Percentiles rank a stretch among this genome's conserved stretches.
phyloP scores from a whole-genome alignment of 2,113 vertebrate genomes.

The Lynx canadensis region DNA sequence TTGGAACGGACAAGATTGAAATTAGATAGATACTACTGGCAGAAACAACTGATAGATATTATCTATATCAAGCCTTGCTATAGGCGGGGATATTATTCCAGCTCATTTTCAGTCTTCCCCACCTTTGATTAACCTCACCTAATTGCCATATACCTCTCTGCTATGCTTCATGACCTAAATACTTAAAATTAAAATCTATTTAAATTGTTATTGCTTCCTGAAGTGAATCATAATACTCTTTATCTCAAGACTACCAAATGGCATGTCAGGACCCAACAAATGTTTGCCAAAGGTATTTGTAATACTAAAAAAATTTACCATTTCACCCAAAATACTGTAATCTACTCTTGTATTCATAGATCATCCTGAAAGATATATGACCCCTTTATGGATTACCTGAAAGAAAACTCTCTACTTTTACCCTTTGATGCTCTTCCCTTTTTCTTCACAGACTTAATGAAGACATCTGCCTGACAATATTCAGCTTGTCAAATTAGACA shows the following conservation, averaged over 20 bases:
- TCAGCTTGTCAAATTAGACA: constrained; percentile 55
- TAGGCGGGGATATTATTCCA: background rate
- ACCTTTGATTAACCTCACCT: background rate
- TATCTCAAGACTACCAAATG: background rate
- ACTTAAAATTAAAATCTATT: background rate
- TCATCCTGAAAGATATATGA: background rate
- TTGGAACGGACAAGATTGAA: background rate
- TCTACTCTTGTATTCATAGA: background rate
- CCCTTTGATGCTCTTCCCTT: background rate
- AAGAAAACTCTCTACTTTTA: background rate
- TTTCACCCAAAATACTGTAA: background rate
- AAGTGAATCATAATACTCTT: background rate
- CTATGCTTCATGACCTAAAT: background rate
- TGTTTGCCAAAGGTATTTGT: background rate
- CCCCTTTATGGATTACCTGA: background rate
- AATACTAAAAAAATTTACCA: background rate
- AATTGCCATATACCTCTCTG: background rate
- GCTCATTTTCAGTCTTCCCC: background rate
- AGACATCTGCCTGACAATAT: constrained; percentile 62
- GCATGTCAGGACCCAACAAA: background rate
- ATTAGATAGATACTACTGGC: background rate
- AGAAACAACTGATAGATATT: background rate
- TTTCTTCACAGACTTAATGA: constrained; percentile 59
- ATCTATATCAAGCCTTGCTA: background rate
- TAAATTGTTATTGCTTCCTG: background rate